phyloP scores from a whole-genome alignment of 2,888 invertebrate genomes.

The Eilema caniola region DNA sequence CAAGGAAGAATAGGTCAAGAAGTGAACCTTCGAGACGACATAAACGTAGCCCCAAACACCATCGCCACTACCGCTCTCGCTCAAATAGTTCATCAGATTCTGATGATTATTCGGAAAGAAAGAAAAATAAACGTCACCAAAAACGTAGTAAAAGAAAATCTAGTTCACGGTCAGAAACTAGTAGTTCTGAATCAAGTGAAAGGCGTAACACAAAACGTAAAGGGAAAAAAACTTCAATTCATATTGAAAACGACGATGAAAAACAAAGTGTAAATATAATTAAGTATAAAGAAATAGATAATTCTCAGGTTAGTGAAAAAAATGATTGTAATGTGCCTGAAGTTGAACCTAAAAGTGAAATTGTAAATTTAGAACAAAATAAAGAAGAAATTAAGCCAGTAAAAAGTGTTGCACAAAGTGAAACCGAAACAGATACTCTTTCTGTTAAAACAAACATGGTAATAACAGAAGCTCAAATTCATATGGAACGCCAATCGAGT shows the following conservation, averaged over 20 bases:
- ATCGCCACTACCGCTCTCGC: slow-evolving; percentile 66
- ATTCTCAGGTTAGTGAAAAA: slow-evolving; percentile 54
- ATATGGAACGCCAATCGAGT: slow-evolving; percentile 79
- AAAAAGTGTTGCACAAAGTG: slow-evolving; percentile 75
- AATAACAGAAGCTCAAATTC: slow-evolving; percentile 84
- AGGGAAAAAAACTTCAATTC: slow-evolving; percentile 82
- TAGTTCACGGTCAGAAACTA: slow-evolving; percentile 76
- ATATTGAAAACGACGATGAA: slow-evolving; percentile 76
- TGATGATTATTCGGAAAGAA: slow-evolving; percentile 72
- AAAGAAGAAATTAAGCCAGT: slow-evolving; percentile 60
- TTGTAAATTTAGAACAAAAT: slow-evolving; percentile 63
- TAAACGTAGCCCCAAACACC: slow-evolving; percentile 66
- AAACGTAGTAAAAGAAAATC: slow-evolving; percentile 79
- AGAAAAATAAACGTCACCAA: slow-evolving; percentile 75
- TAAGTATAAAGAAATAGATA: slow-evolving; percentile 72
- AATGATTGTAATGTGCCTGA: slow-evolving; percentile 48
- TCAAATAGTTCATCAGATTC: slow-evolving; percentile 75
- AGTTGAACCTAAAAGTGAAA: slow-evolving; percentile 47
- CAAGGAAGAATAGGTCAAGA: slow-evolving; percentile 80
- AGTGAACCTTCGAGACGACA: slow-evolving; percentile 79
- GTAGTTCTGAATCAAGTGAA: slow-evolving; percentile 79
- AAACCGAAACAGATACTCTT: slow-evolving; percentile 81
- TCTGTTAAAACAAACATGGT: slow-evolving; percentile 84
- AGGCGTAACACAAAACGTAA: slow-evolving; percentile 76
- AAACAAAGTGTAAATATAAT: slow-evolving; percentile 82